Conservation (phyloP, 2,113 vertebrate genomes). For the Sebastes schlegelii region DNA sequence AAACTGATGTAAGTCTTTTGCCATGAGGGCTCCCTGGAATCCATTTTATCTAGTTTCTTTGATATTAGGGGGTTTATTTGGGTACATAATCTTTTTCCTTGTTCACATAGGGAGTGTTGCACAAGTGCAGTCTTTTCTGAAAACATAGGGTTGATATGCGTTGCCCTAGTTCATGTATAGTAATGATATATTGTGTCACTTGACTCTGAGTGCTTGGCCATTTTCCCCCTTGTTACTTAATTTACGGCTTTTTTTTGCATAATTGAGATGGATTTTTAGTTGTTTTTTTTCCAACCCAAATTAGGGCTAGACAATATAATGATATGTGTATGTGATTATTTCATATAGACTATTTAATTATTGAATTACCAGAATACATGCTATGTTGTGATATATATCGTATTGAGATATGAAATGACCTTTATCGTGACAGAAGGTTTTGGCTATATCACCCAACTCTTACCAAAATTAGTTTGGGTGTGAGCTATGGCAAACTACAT, state of each 20-base stretch:
- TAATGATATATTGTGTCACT: background rate
- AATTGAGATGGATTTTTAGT: no score
- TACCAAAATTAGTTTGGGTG: no score
- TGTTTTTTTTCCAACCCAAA: no score
- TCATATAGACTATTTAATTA: no score
- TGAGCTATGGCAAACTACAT: background rate
- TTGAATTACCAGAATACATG: no score
- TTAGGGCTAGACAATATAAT: no score
- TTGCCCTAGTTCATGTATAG: background rate
- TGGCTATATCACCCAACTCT: no score
- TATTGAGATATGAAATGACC: no score
- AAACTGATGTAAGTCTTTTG: background rate
- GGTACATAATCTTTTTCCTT: background rate
- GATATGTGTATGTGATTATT: no score
- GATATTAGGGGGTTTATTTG: background rate
- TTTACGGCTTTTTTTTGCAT: no score
- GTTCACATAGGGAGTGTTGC: background rate
- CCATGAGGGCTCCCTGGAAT: background rate
- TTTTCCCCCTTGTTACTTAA: background rate
- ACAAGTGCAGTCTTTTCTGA: background rate
- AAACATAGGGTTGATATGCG: background rate
- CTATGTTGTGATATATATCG: no score
- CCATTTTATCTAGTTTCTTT: background rate
- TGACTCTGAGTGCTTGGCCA: background rate
- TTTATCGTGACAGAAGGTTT: no score